Evolutionary conservation across 2,113 vertebrate species (phyloP).

Genomic region (Atrichornis clamosus): DNA sequence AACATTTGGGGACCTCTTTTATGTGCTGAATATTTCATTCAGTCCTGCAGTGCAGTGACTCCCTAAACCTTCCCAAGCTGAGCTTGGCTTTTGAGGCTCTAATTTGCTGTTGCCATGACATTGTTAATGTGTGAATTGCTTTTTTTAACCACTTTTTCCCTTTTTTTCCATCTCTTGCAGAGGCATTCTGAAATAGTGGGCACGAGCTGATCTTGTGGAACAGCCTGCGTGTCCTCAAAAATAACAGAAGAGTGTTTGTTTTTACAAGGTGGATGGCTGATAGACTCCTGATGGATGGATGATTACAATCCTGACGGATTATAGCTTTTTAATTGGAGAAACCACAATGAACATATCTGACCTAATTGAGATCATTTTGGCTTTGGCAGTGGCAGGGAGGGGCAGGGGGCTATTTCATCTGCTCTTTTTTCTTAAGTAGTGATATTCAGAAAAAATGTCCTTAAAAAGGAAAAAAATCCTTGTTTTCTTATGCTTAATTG

Average conservation of each 20-base stretch:
- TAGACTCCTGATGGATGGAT: background rate
- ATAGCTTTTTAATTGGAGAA: background rate
- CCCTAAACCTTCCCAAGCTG: slow-evolving; percentile 43
- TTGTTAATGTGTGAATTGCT: slow-evolving; percentile 56
- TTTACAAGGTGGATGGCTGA: background rate
- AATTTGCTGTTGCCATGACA: slow-evolving; percentile 63
- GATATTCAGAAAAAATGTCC: background rate
- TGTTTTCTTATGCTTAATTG: background rate
- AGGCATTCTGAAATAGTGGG: slow-evolving; percentile 25
- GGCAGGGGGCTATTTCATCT: background rate
- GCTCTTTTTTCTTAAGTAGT: background rate
- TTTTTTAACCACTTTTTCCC: slow-evolving; percentile 35
- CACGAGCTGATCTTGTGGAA: background rate
- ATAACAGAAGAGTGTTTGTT: background rate
- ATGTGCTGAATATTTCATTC: slow-evolving; percentile 30
- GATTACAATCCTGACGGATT: background rate
- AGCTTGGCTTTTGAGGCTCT: slow-evolving; percentile 43
- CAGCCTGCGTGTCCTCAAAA: slow-evolving; percentile 10
- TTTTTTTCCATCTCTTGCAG: background rate
- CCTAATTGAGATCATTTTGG: background rate
- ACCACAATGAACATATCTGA: background rate
- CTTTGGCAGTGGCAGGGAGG: background rate
- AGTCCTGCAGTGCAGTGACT: slow-evolving; percentile 45
- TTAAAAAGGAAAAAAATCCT: background rate
- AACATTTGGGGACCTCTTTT: slow-evolving; percentile 30